Evolutionary conservation across 2,797 vertebrate species (phyloP), one percentile per base, ranked within the genome.

Genomic region (Smutsia temminckii): DNA sequence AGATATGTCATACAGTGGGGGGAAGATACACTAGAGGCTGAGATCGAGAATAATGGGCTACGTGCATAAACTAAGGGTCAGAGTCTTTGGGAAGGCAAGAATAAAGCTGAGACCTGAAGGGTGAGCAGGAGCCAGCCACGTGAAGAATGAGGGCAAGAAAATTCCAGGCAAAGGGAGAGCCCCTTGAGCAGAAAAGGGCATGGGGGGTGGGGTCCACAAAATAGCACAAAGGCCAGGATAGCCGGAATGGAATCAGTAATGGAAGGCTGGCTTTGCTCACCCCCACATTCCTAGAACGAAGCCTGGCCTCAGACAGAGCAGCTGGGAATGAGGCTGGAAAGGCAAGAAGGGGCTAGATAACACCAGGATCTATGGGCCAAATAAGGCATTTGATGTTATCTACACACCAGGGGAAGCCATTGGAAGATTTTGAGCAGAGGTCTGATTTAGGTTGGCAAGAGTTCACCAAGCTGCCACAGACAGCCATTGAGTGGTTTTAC

Each of bases 241-340:
- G 4, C 27, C 3, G 5, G 46, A n/a, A 6, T 2, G 10, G 61
- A 68, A 21, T 18, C 85, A 4, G 0, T 13, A 10, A 1, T 13
- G 61, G 37, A 1, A 34, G 37, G n/a, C 34, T 10, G 40, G 55
- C 66, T 72, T 40, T 61, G 90, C 40, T 79, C 29, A 27, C 1
- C 32, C 14, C 37, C 4, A 0, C 0, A 10, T 86, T 17, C 51
- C 37, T n/a, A 42, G 68, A 40, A 78, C 0, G 0, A 25, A 93
- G 86, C 14, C 46, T 29, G 64, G 53, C 37, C 71, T 64, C 1
- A 0, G 34, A 16, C 77, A 64, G 46, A 94, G 57, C 4, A 13
- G 40, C 61, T 25, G 32, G 63, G 49, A 63, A 32, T 34, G n/a
- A 90, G 63, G 53, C 93, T 32, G 40, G 87, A n/a, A 64, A 51